Conservation (phyloP, 2,888 invertebrate species). For the Hyles lineata region DNA sequence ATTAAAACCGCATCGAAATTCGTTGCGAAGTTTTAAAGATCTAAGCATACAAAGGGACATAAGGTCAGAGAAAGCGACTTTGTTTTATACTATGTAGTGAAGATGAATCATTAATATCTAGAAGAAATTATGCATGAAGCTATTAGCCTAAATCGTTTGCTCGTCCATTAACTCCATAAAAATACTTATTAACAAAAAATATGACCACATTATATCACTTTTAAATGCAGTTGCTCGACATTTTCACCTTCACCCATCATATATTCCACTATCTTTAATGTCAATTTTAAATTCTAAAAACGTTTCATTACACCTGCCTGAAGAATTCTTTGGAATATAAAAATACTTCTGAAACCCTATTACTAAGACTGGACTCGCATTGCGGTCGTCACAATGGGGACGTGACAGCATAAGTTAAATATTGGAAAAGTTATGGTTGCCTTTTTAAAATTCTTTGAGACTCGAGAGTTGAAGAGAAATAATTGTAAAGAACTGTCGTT, state of each 20-base stretch:
- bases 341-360: slow-evolving; percentile 10
- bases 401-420: slow-evolving; percentile 16
- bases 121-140: no score
- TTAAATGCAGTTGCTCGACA: background rate
- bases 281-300: slow-evolving; percentile 12
- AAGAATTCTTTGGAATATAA: slow-evolving; percentile 24
- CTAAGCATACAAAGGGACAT: no score
- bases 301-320: slow-evolving; percentile 19
- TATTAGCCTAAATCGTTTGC: no score
- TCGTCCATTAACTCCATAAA: no score
- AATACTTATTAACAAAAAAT: background rate
- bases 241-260: background rate
- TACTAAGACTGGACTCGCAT: background rate
- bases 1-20: no score
- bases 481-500: background rate
- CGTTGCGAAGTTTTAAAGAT: no score
- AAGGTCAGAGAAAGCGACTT: no score
- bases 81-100: no score
- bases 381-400: background rate
- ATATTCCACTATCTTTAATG: background rate
- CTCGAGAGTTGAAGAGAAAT: slow-evolving; percentile 21
- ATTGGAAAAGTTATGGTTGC: slow-evolving; percentile 29
- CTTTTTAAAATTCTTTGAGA: slow-evolving; percentile 26
- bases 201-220: background rate
- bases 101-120: no score